Conservation (phyloP, 2,113 vertebrate genomes). For the Agapornis roseicollis region DNA sequence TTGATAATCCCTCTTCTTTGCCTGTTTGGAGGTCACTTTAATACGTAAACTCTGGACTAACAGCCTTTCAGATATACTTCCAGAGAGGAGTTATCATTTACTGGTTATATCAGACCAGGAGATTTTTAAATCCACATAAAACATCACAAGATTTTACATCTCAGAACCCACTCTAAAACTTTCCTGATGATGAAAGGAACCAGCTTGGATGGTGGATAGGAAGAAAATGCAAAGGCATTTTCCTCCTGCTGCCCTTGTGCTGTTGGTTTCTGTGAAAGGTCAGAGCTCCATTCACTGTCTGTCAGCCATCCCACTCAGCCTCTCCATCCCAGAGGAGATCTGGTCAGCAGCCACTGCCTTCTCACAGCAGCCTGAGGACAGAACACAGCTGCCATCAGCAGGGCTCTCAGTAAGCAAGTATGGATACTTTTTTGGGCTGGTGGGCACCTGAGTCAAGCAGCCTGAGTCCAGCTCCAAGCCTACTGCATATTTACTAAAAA, state of each 20-base stretch:
- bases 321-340: not conserved
- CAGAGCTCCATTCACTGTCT: not conserved
- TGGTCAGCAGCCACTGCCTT: not conserved
- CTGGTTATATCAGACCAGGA: not conserved
- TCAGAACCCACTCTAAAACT: not conserved
- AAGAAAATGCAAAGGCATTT: not conserved
- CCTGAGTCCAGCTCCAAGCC: not conserved
- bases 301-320: not conserved
- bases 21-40: not conserved
- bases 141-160: not conserved
- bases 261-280: fast-evolving
- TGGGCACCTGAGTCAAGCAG: not conserved
- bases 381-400: not conserved
- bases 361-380: not conserved
- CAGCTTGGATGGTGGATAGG: not conserved
- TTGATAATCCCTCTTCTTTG: not conserved
- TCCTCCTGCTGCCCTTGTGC: not conserved
- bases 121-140: not conserved
- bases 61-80: not conserved
- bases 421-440: not conserved
- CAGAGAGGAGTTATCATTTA: not conserved
- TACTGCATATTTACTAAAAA: not conserved
- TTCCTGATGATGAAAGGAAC: not conserved
- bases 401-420: not conserved
- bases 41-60: not conserved